A percentile compares a stretch with the other conserved stretches of the same genome.
Conservation (phyloP, 1,140 invertebrate genomes). For the Pteromalus puparum region DNA sequence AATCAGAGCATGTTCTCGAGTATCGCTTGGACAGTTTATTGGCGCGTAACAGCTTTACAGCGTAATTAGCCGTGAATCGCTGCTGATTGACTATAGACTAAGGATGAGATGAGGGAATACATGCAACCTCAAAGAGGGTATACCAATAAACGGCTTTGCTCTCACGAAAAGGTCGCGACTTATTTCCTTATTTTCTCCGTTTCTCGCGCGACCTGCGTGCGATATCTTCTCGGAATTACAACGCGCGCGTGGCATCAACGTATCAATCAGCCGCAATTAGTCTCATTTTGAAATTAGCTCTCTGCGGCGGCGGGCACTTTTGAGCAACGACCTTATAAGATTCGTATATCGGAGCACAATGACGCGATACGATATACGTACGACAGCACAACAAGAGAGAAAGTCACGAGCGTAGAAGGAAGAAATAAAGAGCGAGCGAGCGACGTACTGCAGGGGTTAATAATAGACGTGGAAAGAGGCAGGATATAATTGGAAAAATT, state of each 20-base stretch:
- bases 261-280: constrained; percentile 36
- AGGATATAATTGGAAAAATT: not conserved
- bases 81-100: not conserved
- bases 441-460: not conserved
- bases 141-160: constrained; percentile 30
- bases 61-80: constrained; percentile 31
- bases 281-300: not conserved
- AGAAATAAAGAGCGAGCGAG: not conserved
- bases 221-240: constrained; percentile 7
- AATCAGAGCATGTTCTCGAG: too few species aligned
- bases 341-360: constrained; percentile 14
- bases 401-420: not conserved
- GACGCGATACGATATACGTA: not conserved
- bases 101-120: too few species aligned
- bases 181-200: constrained; percentile 4
- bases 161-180: constrained; percentile 20
- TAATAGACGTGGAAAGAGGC: too few species aligned
- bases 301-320: not conserved
- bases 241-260: not conserved
- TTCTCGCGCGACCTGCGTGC: constrained; percentile 20
- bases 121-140: not conserved
- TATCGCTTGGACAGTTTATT: not conserved
- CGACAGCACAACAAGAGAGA: not conserved
- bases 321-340: not conserved
- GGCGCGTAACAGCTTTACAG: not conserved